Percentiles rank a stretch among this genome's conserved stretches.
These are phyloP conservation scores for Tipula vernalis DNA, from an alignment of 2,888 invertebrate species.

Conservation along the genomic window DNA sequence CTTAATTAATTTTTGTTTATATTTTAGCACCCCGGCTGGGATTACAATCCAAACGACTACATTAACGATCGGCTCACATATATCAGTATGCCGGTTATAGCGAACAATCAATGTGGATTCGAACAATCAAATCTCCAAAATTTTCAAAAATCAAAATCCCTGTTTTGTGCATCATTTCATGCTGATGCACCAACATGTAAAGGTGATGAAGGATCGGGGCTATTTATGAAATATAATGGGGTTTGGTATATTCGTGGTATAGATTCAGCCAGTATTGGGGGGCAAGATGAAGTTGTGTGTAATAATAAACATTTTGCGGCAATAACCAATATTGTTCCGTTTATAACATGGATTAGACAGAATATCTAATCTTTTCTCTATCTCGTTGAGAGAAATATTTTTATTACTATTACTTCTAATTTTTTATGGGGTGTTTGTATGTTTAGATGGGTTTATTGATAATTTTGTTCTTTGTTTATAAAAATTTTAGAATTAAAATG, in stretches of 20 bases:
- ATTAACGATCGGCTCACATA: constrained; percentile 44
- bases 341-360: constrained; percentile 40
- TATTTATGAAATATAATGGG: constrained; percentile 33
- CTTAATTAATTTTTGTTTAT: constrained; percentile 12
- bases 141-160: background rate
- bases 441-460: too few relatives aligned
- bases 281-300: constrained; percentile 44
- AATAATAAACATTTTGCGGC: constrained; percentile 47
- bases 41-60: constrained; percentile 27
- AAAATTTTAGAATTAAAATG: too few relatives aligned
- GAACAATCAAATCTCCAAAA: background rate
- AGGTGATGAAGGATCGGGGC: constrained; percentile 36
- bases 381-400: too few relatives aligned
- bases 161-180: constrained; percentile 11
- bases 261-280: constrained; percentile 44
- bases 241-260: constrained; percentile 40
- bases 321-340: constrained; percentile 47
- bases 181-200: constrained; percentile 24
- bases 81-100: constrained; percentile 47
- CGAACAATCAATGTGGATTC: constrained; percentile 44
- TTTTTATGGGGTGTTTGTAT: too few relatives aligned
- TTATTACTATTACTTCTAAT: too few relatives aligned
- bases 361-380: background rate
- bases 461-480: too few relatives aligned
- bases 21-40: constrained; percentile 4